Evolutionary conservation across 2,113 vertebrate species (phyloP).

Genomic region (Epinephelus moara): DNA sequence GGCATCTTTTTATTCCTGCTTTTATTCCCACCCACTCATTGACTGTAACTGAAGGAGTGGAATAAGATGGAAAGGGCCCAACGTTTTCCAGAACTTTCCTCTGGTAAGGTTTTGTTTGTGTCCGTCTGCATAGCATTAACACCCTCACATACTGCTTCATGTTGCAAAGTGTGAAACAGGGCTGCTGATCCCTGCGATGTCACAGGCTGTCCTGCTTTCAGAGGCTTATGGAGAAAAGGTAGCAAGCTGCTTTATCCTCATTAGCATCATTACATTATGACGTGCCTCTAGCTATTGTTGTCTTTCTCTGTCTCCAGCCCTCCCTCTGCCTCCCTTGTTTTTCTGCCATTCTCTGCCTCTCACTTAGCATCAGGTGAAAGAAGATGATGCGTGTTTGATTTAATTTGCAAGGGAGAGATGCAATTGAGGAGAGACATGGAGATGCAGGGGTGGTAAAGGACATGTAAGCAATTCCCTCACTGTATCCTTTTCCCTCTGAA

Average conservation of each 20-base stretch:
- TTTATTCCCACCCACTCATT: background rate
- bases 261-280: slow-evolving; percentile 72
- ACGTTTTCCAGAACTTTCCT: background rate
- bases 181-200: slow-evolving; percentile 63
- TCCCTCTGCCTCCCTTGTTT: background rate
- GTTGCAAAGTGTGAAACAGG: slow-evolving; percentile 38
- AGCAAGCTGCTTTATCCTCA: slow-evolving; percentile 70
- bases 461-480: background rate
- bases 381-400: too few relatives aligned
- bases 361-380: too few relatives aligned
- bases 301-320: slow-evolving; percentile 8
- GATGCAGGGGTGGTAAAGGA: background rate
- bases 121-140: background rate
- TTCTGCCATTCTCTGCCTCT: background rate
- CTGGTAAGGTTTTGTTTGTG: background rate
- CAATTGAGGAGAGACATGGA: background rate
- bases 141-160: background rate
- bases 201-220: slow-evolving; percentile 72
- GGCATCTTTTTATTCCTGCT: background rate
- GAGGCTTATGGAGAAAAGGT: slow-evolving; percentile 70
- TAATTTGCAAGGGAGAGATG: too few relatives aligned
- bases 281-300: slow-evolving; percentile 60
- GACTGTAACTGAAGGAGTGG: background rate
- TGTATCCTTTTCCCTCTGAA: background rate
- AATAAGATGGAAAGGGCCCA: background rate